A percentile compares a stretch with the other conserved stretches of the same genome.
These are phyloP conservation scores for Drosophila kepulauana DNA, from an alignment of 1,140 invertebrate genomes.

Conservation along the genomic window DNA sequence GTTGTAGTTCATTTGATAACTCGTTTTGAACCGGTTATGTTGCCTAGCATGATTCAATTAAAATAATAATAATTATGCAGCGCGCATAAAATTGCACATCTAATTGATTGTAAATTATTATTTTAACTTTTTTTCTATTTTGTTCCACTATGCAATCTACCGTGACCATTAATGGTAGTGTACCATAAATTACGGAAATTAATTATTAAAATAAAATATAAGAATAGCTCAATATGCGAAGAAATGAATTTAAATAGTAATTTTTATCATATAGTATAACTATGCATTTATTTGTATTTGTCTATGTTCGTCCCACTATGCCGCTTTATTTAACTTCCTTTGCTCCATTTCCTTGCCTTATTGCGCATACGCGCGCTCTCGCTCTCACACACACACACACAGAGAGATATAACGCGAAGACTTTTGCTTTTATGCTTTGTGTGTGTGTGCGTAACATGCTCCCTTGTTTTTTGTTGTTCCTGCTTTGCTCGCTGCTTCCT, in stretches of 20 bases:
- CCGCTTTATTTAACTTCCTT: conserved; percentile 47
- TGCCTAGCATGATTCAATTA: not conserved
- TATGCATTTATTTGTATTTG: not conserved
- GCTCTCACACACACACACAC: conserved; percentile 9
- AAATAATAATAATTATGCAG: not conserved
- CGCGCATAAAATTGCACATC: no score
- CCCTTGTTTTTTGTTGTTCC: conserved; percentile 63
- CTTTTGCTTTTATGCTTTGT: conserved; percentile 18
- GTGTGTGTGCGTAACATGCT: conserved; percentile 36
- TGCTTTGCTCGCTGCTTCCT: conserved; percentile 60
- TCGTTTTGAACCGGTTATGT: not conserved
- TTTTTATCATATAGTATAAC: no score
- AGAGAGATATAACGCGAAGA: not conserved
- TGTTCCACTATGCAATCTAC: no score
- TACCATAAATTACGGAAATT: no score
- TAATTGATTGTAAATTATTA: not conserved
- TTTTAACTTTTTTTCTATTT: not conserved
- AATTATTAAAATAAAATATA: no score
- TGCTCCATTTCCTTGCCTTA: conserved; percentile 38
- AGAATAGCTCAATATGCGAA: no score
- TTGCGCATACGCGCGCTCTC: conserved; percentile 37
- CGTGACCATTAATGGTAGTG: no score
- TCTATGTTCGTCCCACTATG: conserved; percentile 29
- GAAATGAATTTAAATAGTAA: no score
- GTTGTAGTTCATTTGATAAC: not conserved